Conservation (phyloP, 1,140 invertebrate species). For the Pseudomyrmex concolor region DNA sequence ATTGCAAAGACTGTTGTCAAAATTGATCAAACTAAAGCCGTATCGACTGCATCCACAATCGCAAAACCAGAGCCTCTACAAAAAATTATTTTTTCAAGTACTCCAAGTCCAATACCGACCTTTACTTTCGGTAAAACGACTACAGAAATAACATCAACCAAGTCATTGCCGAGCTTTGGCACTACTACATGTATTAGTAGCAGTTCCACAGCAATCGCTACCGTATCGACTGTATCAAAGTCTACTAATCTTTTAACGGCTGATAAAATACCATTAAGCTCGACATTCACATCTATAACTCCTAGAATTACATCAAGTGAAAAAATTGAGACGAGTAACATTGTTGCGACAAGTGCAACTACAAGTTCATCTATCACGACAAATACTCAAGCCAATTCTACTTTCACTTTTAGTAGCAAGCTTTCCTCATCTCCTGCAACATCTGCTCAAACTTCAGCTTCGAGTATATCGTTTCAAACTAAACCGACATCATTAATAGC, state of each 20-base stretch:
- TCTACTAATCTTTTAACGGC: conserved; percentile 10
- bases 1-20: not conserved
- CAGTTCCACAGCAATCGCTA: not conserved
- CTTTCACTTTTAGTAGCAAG: not conserved
- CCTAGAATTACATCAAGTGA: not conserved
- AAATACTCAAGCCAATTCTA: not conserved
- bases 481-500: not conserved
- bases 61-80: not conserved
- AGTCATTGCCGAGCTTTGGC: conserved; percentile 11
- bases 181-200: not conserved
- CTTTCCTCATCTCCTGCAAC: not conserved
- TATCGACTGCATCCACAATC: not conserved
- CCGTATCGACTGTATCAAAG: not conserved
- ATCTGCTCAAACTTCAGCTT: not conserved
- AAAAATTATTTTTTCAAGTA: not conserved
- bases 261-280: conserved; percentile 5
- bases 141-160: conserved; percentile 4
- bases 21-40: conserved; percentile 14
- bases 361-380: not conserved
- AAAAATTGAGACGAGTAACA: not conserved
- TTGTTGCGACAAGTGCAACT: not conserved
- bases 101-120: not conserved
- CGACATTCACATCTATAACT: conserved; percentile 4
- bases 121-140: not conserved
- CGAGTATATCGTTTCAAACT: not conserved